Base-by-base conservation (phyloP, 2,113 vertebrate genomes). In the Xyliphius kryptos region DNA sequence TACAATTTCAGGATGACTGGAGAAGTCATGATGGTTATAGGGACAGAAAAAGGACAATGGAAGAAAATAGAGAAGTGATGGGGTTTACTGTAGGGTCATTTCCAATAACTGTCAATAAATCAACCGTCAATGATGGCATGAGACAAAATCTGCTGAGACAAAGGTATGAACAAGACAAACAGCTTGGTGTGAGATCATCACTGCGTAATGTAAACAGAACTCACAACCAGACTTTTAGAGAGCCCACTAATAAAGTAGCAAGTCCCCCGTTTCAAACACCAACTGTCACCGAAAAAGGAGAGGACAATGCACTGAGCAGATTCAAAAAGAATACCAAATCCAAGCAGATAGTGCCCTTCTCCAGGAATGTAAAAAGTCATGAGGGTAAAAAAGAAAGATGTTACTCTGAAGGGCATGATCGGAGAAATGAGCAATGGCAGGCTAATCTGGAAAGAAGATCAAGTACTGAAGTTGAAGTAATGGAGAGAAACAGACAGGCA, bases 1-100 rank as follows among this genome's bases (percentile, higher is more conserved):
- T 88, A 13, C 80, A 11, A 65, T 88, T 88, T 50, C 74, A 65
- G 50, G 82, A 85, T 0, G 67, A 80, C 36, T 11, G 37, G 26
- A 53, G 56, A 22, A 48, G 41, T 4, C 46, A 26, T 2, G 9
- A 26, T 21, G 58, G 53, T 56, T 69, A 48, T 53, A 74, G 41
- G 53, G 56, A 69, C 9, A 7, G 48, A 26, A 55, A 38, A 67
- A 41, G 26, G 22, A 21, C 9, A 71, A 78, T 0, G 80, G 85
- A 82, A 68, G 74, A 71, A 79, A 80, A 74, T 67, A 80, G 2
- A 19, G 59, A 60, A n/a, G 20, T 36, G 9, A n/a, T 19, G 2
- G 19, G 20, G 9, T 58, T 6, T 17, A 20, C 40, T 16, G 43
- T 49, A 26, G 38, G 48, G 20, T 46, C 63, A 9, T 21, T 26